phyloP scores from a whole-genome alignment of 2,113 vertebrate species.

The Pluvianellus socialis region DNA sequence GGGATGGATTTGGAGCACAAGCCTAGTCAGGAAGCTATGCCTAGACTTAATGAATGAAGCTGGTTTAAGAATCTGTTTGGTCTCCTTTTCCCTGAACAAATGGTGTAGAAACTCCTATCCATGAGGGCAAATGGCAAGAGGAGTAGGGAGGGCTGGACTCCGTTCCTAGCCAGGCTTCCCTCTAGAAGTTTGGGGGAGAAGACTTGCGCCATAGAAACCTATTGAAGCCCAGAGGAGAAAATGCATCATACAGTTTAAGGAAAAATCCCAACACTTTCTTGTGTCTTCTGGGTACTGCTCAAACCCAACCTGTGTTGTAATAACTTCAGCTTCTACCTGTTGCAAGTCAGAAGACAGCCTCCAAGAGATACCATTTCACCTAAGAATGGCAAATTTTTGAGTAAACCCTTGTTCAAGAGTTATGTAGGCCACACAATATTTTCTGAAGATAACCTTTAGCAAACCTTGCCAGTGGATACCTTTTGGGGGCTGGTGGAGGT shows the following conservation, averaged over 20 bases:
- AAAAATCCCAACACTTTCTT: not conserved
- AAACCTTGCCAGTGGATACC: not conserved
- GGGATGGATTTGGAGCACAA: not conserved
- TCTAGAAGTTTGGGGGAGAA: not conserved
- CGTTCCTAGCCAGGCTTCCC: not conserved
- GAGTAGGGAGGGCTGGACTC: not conserved
- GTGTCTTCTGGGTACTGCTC: not conserved
- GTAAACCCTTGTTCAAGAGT: not conserved
- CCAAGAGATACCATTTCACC: not conserved
- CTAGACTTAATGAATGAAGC: not conserved
- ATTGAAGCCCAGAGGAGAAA: not conserved
- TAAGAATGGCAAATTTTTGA: not conserved
- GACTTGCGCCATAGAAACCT: not conserved
- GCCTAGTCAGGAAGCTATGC: not conserved
- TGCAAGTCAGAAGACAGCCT: not conserved
- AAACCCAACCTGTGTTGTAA: not conserved
- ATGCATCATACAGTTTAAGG: not conserved
- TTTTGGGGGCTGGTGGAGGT: fast-evolving
- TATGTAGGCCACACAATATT: not conserved
- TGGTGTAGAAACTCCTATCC: not conserved
- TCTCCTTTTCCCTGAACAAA: not conserved
- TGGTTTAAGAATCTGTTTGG: not conserved
- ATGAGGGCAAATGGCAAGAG: not conserved
- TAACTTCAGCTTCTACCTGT: not conserved
- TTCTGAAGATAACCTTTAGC: not conserved